Evolutionary conservation across 2,797 vertebrate genomes (phyloP), one percentile per base, ranked within the genome.

Genomic region (Argyrosomus regius): DNA sequence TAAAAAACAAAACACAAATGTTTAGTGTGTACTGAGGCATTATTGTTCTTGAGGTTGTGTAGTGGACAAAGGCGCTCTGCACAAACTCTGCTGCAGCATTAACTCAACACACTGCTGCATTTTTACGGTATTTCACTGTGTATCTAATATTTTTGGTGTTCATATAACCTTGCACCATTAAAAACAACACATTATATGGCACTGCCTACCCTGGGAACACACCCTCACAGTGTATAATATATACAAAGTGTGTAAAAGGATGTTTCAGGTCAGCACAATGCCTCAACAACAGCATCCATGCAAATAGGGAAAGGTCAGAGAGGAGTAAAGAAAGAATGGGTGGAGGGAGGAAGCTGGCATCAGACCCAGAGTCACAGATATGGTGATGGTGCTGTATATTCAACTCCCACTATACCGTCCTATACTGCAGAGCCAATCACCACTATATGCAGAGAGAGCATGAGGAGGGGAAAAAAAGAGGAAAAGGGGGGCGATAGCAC

Each of bases 261-360:
- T 3, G 1, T 71, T 75, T 80, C 46, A 52, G 78, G 87, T 92
- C 88, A 91, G 88, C 86, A 86, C 62, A 88, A 88, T 24, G 46
- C 70, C 41, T 78, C 50, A 76, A 85, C 77, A 85, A 79, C 81
- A 83, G 74, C 84, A 75, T 67, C 61, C 63, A 86, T 89, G 90
- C 80, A 92, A 92, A 93, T 84, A 75, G 84, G 81, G 76, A 86
- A 79, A 86, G 86, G 89, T 90, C 82, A 89, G 75, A 75, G 85
- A 89, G 61, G 80, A 72, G 75, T 67, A 77, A 76, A 72, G 64
- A 73, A 75, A 77, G 59, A 67, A 43, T n/a, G 35, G 48, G 39
- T 48, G 28, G 64, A 57, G 54, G 49, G 45, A 59, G 77, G 68
- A 72, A 64, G 85, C 77, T 90, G 87, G 90, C 88, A 78, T 77